Conservation (phyloP, 23 tunicate genomes). For the Styela plicata region DNA sequence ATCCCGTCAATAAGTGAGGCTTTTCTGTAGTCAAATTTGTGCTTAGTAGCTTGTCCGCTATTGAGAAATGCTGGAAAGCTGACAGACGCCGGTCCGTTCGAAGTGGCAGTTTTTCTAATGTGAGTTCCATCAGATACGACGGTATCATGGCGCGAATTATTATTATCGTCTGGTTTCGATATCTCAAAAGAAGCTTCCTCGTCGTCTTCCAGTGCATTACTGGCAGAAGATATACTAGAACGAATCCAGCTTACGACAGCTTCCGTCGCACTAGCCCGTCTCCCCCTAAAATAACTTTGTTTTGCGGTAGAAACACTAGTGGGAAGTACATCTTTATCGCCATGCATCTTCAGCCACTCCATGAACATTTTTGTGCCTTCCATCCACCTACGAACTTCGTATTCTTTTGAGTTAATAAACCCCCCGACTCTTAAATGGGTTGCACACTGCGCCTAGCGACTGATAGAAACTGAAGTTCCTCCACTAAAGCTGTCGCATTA, state of each 20-base stretch:
- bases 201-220: conserved; percentile 9
- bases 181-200: not conserved
- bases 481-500: too few relatives aligned
- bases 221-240: conserved; percentile 26
- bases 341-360: conserved; percentile 1
- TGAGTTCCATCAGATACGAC: not conserved
- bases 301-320: not conserved
- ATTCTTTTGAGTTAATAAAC: too few relatives aligned
- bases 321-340: not conserved
- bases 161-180: not conserved
- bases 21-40: not conserved
- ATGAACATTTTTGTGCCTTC: conserved; percentile 3
- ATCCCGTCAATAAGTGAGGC: conserved; percentile 28
- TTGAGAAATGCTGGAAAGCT: conserved; percentile 20
- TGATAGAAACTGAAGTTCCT: too few relatives aligned
- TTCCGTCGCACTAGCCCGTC: not conserved
- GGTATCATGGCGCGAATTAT: not conserved
- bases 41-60: not conserved
- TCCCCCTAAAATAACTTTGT: not conserved
- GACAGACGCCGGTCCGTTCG: not conserved
- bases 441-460: too few relatives aligned
- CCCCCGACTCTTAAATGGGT: too few relatives aligned
- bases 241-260: conserved; percentile 29
- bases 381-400: too few relatives aligned
- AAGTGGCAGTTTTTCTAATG: not conserved